Evolutionary conservation across 2,797 vertebrate species (phyloP), one percentile per base, ranked within the genome.

Genomic region (Microcaecilia unicolor): DNA sequence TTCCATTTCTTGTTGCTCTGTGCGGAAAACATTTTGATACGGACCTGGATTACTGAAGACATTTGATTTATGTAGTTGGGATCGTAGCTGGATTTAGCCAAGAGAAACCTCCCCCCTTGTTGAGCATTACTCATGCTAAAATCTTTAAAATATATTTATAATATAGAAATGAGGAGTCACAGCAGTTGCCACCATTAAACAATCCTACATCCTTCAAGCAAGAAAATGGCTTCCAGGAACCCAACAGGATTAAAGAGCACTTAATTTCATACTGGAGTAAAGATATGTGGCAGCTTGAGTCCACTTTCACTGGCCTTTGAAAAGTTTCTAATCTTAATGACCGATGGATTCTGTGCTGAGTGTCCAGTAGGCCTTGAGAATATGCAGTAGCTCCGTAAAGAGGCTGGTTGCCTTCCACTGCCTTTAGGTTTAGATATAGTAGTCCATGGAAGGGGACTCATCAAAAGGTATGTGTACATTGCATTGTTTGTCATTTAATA

Each of bases 381-480:
- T 75, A 76, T 72, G 58, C 64, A 59, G 67, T 43, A 45, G 48
- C 55, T 60, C 32, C 61, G 45, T 63, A n/a, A n/a, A 70, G 42
- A 67, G 38, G 63, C 69, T 58, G 64, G 46, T 73, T 58, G 60
- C 43, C 51, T 66, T 61, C 64, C 67, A 61, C 41, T 62, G 56
- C 71, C 80, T 67, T 76, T 75, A 72, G 49, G 62, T 58, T 53
- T 80, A 73, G 76, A 74, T 55, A 70, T 59, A 70, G 43, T 56
- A 71, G 57, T 59, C 67, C 58, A 55, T 76, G 67, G 58, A 35
- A 64, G 74, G 74, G 68, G 52, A 61, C 69, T 73, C 80, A 55
- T 67, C 76, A 58, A 78, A 76, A 85, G 83, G 79, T 84, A 83
- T 37, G 80, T 76, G 39, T 49, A n/a, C n/a, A n/a, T n/a, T n/a